phyloP scores from a whole-genome alignment of 2,113 vertebrate genomes.

The Sardina pilchardus region DNA sequence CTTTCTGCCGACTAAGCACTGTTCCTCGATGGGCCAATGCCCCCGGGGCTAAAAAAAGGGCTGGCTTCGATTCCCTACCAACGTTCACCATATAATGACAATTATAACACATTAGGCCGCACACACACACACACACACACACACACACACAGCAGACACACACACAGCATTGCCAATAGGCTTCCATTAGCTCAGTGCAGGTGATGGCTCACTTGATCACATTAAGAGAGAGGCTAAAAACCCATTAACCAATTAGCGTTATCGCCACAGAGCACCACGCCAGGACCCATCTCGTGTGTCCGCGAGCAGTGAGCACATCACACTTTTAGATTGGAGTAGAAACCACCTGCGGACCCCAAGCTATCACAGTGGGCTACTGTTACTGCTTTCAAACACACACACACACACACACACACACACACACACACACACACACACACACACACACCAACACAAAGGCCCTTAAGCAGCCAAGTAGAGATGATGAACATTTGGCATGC shows the following conservation, averaged over 20 bases:
- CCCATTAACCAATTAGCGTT: conserved; percentile 37
- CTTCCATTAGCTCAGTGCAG: conserved; percentile 24
- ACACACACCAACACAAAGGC: conserved; percentile 27
- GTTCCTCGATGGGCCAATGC: not conserved
- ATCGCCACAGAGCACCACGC: not conserved
- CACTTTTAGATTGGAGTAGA: not conserved
- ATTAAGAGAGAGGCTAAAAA: conserved; percentile 27
- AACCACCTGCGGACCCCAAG: too few relatives aligned
- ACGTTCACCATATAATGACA: not conserved
- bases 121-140: not conserved
- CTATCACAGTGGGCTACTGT: too few relatives aligned
- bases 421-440: conserved; percentile 10
- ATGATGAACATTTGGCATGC: conserved; percentile 24
- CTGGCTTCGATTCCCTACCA: not conserved
- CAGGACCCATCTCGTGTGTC: not conserved
- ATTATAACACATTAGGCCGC: not conserved
- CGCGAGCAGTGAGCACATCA: not conserved
- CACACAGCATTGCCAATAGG: conserved; percentile 11
- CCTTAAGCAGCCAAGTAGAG: conserved; percentile 16
- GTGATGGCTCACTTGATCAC: conserved; percentile 40
- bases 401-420: conserved; percentile 22
- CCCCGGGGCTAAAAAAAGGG: not conserved
- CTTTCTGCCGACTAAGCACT: not conserved
- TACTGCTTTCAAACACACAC: not conserved
- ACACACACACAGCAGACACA: not conserved